A percentile compares a stretch with the other conserved stretches of the same genome.
Evolutionary conservation across 2,888 invertebrate genomes (phyloP).

Genomic region (Watsonalla cultraria): DNA sequence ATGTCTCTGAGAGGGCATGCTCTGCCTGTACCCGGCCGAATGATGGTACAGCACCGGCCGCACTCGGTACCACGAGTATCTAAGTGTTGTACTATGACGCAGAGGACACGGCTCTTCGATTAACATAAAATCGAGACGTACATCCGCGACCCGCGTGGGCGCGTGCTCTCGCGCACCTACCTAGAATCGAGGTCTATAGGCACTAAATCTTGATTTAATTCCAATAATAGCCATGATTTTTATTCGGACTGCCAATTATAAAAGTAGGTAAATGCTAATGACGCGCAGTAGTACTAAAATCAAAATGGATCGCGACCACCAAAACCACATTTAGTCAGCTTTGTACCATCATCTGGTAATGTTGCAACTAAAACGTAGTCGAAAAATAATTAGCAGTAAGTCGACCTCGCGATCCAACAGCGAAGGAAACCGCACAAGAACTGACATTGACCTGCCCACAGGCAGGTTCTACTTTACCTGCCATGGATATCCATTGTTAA

Average conservation of each 20-base stretch:
- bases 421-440: slow-evolving; percentile 56
- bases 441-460: slow-evolving; percentile 56
- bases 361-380: slow-evolving; percentile 52
- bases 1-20: slow-evolving; percentile 49
- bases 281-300: neutral
- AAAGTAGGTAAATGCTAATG: too few species aligned
- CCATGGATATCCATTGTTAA: slow-evolving; percentile 18
- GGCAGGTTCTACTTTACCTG: slow-evolving; percentile 14
- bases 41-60: slow-evolving; percentile 23
- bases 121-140: slow-evolving; percentile 72
- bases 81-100: slow-evolving; percentile 9
- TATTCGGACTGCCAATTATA: too few species aligned
- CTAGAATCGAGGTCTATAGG: slow-evolving; percentile 10
- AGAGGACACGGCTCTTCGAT: slow-evolving; percentile 75
- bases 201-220: neutral
- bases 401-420: slow-evolving; percentile 50
- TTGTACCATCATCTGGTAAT: slow-evolving; percentile 37
- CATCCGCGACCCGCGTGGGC: slow-evolving; percentile 60
- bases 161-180: slow-evolving; percentile 41
- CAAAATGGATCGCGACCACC: slow-evolving; percentile 45
- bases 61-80: neutral
- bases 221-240: too few species aligned
- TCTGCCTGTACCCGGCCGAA: slow-evolving; percentile 50
- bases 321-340: slow-evolving; percentile 51
- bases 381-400: slow-evolving; percentile 71